A percentile compares a stretch with the other conserved stretches of the same genome.
These are phyloP conservation scores for Oscheius myriophilus DNA, from an alignment of 2,888 invertebrate species.

Conservation along the genomic window DNA sequence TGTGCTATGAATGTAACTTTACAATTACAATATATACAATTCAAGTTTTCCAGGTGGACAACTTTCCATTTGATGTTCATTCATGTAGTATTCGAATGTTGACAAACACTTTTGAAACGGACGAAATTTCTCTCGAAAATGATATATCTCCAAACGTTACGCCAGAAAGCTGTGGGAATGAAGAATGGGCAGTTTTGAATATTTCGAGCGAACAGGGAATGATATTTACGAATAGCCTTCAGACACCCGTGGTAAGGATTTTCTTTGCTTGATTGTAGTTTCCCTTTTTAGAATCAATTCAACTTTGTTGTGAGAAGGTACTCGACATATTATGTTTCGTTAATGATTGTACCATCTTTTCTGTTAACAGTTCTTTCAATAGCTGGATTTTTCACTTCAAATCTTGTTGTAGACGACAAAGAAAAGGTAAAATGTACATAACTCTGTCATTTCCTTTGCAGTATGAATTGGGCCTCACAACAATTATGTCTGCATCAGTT, in stretches of 20 bases:
- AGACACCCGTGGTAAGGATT: constrained; percentile 2
- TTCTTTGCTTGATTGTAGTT: not conserved
- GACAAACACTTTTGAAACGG: not conserved
- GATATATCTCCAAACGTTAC: not conserved
- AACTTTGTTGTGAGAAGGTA: constrained; percentile 13
- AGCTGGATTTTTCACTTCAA: constrained; percentile 23
- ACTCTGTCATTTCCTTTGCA: not conserved
- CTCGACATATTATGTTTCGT: constrained; percentile 3
- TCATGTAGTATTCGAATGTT: constrained; percentile 12
- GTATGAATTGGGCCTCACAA: constrained; percentile 18
- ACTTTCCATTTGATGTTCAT: constrained; percentile 23
- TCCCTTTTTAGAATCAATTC: constrained; percentile 20
- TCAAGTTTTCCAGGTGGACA: not conserved
- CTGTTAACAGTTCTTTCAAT: constrained; percentile 12
- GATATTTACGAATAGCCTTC: constrained; percentile 9
- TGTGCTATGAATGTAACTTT: constrained; percentile 11
- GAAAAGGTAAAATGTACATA: constrained; percentile 11
- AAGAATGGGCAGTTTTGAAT: constrained; percentile 25
- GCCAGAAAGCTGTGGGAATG: constrained; percentile 6
- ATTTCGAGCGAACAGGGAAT: constrained; percentile 1
- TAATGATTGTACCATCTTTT: constrained; percentile 15
- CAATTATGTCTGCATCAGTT: constrained; percentile 17
- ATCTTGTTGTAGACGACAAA: constrained; percentile 11
- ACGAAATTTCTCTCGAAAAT: not conserved
- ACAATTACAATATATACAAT: not conserved